phyloP scores from a whole-genome alignment of 2,113 vertebrate genomes.

The Pitta sordida region DNA sequence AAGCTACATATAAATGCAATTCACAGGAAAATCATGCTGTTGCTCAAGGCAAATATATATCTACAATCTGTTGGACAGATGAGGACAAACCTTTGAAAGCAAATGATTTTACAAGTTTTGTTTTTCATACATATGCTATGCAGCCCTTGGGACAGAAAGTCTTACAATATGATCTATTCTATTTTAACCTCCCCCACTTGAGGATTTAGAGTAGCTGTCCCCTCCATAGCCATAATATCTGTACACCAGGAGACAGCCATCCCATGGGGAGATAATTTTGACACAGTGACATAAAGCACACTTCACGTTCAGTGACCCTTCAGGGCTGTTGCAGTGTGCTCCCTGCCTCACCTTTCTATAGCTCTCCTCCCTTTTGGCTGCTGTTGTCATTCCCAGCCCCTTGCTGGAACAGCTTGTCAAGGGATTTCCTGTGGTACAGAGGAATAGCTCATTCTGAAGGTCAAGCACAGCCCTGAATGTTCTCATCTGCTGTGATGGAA shows the following conservation, averaged over 20 bases:
- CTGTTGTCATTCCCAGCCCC: background rate
- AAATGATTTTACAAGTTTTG: background rate
- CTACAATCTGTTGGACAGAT: background rate
- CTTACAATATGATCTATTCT: conserved; percentile 28
- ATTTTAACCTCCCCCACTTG: conserved; percentile 14
- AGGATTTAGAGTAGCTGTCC: conserved; percentile 37
- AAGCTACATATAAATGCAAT: background rate
- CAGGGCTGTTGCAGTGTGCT: background rate
- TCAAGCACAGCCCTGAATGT: background rate
- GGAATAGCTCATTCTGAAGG: background rate
- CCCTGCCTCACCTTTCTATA: conserved; percentile 52
- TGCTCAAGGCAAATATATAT: background rate
- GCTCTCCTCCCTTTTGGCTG: conserved; percentile 48
- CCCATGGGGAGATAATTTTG: conserved; percentile 35
- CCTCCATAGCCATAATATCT: background rate
- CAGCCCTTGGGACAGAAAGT: conserved; percentile 5
- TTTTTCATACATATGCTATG: background rate
- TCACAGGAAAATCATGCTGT: background rate
- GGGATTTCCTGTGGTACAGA: conserved; percentile 47
- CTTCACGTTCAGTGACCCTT: conserved; percentile 1
- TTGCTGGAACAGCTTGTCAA: conserved; percentile 46
- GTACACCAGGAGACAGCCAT: conserved; percentile 4
- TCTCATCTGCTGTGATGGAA: background rate
- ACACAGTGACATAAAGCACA: conserved; percentile 54
- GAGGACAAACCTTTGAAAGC: background rate